phyloP scores from a whole-genome alignment of 1,140 invertebrate genomes.

The Ostrea edulis region DNA sequence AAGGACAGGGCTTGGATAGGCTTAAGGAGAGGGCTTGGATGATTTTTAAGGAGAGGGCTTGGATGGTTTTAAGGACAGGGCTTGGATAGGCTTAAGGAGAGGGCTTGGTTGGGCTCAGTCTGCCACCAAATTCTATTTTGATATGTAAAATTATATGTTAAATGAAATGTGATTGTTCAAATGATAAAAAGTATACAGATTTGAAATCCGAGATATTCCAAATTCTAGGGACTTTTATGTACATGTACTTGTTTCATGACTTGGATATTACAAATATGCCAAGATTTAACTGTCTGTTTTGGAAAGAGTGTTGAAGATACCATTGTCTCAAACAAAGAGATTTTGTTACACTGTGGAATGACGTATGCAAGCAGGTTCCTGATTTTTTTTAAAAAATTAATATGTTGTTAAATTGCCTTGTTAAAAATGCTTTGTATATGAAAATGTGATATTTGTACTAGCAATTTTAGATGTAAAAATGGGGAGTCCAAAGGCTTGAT shows the following conservation, averaged over 20 bases:
- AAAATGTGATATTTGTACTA: conserved; percentile 35
- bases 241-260: neutral
- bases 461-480: neutral
- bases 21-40: no score
- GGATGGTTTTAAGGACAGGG: no score
- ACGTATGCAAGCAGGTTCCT: neutral
- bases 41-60: no score
- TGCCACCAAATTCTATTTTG: no score
- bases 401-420: conserved; percentile 37
- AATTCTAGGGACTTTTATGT: neutral
- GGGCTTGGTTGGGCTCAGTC: no score
- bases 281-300: neutral
- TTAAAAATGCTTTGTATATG: conserved; percentile 31
- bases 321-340: no score
- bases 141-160: no score
- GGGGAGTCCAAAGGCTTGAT: conserved; percentile 2
- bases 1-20: no score
- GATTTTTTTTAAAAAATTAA: neutral
- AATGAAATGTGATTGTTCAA: no score
- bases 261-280: neutral
- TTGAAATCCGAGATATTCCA: neutral
- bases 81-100: no score
- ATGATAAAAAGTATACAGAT: no score
- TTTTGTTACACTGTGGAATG: neutral
- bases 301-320: no score